A percentile compares a stretch with the other conserved stretches of the same genome.
phyloP scores from a whole-genome alignment of 2,113 vertebrate genomes.

The Entomyzon cyanotis region DNA sequence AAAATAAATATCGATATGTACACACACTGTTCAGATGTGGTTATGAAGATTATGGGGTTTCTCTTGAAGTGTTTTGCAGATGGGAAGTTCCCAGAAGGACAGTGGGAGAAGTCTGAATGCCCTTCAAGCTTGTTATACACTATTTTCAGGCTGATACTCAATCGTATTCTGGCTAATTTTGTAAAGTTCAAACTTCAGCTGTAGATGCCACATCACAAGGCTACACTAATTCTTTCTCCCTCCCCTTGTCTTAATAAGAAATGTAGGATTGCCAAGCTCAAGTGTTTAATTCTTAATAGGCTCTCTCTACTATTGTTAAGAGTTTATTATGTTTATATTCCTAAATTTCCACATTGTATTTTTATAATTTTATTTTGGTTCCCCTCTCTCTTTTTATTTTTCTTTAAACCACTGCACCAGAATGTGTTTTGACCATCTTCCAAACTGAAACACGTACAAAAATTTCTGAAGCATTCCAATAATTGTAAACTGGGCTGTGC shows the following conservation, averaged over 20 bases:
- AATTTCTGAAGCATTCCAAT: constrained; percentile 69
- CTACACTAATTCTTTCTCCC: constrained; percentile 20
- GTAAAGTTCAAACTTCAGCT: constrained; percentile 41
- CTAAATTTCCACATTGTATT: constrained; percentile 52
- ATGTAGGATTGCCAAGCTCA: background rate
- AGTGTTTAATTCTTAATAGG: constrained; percentile 32
- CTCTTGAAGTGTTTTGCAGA: constrained; percentile 48
- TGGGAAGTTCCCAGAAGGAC: constrained; percentile 25
- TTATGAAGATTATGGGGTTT: background rate
- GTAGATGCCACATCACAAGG: constrained; percentile 65
- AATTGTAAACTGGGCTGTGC: constrained; percentile 65
- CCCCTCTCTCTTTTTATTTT: constrained; percentile 33
- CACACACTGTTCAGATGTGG: background rate
- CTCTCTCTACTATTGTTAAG: constrained; percentile 23
- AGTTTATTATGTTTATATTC: constrained; percentile 52
- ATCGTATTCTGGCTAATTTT: constrained; percentile 43
- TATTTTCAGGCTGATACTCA: constrained; percentile 49
- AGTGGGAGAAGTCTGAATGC: constrained; percentile 4
- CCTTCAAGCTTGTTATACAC: background rate
- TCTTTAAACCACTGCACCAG: constrained; percentile 63
- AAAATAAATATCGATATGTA: background rate
- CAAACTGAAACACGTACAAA: constrained; percentile 70
- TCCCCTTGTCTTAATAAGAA: background rate
- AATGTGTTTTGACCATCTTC: constrained; percentile 67
- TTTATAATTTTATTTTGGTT: constrained; percentile 63